These are phyloP conservation scores for Falco columbarius DNA, from an alignment of 2,797 vertebrate species.

Conservation along the genomic window DNA sequence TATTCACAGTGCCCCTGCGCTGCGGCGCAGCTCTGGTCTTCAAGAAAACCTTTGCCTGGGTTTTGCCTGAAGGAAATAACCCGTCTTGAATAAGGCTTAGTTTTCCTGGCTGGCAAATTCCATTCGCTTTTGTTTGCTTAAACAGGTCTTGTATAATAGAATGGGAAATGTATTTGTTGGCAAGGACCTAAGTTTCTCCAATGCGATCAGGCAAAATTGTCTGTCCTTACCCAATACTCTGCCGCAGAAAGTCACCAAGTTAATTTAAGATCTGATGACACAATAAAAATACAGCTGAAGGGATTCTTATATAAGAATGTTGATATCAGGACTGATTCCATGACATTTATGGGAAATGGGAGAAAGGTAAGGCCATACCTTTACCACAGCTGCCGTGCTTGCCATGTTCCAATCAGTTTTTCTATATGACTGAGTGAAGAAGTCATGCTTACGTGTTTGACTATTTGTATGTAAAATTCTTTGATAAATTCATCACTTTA, in stretches of 20 bases:
- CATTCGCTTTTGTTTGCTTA: constrained; percentile 23
- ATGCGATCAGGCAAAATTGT: not conserved
- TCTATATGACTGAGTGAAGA: not conserved
- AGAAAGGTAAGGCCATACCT: not conserved
- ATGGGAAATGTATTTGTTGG: not conserved
- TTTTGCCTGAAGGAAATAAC: constrained; percentile 20
- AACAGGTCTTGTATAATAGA: not conserved
- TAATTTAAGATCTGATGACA: constrained; percentile 29
- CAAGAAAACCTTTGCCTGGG: not conserved
- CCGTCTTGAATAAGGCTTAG: not conserved
- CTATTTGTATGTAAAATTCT: not conserved
- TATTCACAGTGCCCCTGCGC: not conserved
- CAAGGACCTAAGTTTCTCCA: not conserved
- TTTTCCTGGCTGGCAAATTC: not conserved
- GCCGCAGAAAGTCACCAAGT: constrained; percentile 19
- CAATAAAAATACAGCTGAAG: constrained; percentile 12
- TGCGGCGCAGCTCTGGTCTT: not conserved
- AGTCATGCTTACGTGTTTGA: not conserved
- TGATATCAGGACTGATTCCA: not conserved
- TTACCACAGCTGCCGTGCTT: not conserved
- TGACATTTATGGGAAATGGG: not conserved
- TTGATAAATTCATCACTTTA: not conserved
- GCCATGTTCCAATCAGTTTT: not conserved
- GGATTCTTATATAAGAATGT: not conserved
- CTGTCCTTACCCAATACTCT: not conserved